These are phyloP conservation scores for Hololepta plana DNA, from an alignment of 2,888 invertebrate genomes.

Conservation along the genomic window DNA sequence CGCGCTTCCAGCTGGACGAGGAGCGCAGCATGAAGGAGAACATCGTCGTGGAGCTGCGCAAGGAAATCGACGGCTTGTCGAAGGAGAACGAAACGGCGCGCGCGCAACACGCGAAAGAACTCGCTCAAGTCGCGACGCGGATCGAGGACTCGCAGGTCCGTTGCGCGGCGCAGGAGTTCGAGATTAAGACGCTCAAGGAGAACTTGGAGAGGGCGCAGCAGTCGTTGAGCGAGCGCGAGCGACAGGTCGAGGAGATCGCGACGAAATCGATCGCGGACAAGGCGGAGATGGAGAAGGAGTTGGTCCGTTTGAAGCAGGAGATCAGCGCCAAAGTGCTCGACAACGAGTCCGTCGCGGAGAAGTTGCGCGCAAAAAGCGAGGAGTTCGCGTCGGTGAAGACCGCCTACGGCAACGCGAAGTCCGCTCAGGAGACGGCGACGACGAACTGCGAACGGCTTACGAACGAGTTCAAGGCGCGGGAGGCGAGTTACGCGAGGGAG, in stretches of 20 bases:
- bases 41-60: conserved; percentile 6
- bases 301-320: not conserved
- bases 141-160: not conserved
- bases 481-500: not conserved
- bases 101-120: conserved; percentile 4
- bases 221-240: no score
- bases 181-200: not conserved
- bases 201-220: conserved; percentile 2
- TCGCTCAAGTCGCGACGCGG: conserved; percentile 2
- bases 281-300: conserved; percentile 1
- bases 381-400: conserved; percentile 1
- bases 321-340: no score
- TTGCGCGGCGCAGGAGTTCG: not conserved
- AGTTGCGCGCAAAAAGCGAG: not conserved
- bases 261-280: not conserved
- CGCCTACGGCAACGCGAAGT: not conserved
- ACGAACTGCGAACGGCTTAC: not conserved
- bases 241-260: not conserved
- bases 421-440: not conserved
- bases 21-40: conserved; percentile 1
- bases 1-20: not conserved
- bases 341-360: not conserved
- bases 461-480: not conserved
- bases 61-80: conserved; percentile 10
- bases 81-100: conserved; percentile 9